Conservation (phyloP, 2,888 invertebrate genomes). For the Spodoptera picta region DNA sequence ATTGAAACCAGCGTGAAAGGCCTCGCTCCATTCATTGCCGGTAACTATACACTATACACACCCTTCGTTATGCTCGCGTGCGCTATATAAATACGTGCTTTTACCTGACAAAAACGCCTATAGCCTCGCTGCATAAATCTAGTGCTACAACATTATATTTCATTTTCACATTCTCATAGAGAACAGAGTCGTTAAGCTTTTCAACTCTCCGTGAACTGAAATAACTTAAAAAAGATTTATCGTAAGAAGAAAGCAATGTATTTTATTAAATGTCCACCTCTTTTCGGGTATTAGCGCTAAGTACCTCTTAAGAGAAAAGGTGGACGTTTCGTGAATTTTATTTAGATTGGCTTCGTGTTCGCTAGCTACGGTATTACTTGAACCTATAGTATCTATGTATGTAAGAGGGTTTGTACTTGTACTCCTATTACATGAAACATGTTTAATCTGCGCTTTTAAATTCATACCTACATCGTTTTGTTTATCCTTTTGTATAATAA, state of each 20-base stretch:
- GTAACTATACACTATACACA: slow-evolving; percentile 66
- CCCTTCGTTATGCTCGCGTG: slow-evolving; percentile 60
- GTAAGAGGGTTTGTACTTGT: slow-evolving; percentile 16
- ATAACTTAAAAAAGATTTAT: slow-evolving; percentile 50
- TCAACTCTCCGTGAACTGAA: slow-evolving; percentile 43
- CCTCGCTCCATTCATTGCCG: slow-evolving; percentile 74
- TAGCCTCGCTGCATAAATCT: slow-evolving; percentile 49
- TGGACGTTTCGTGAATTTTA: slow-evolving; percentile 45
- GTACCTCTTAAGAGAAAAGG: slow-evolving; percentile 49
- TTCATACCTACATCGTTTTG: too few relatives aligned
- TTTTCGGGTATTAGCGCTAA: slow-evolving; percentile 57
- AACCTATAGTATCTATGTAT: slow-evolving; percentile 25
- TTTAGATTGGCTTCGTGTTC: slow-evolving; percentile 36
- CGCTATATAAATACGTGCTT: slow-evolving; percentile 62
- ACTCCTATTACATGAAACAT: slow-evolving; percentile 26
- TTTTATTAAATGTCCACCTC: slow-evolving; percentile 56
- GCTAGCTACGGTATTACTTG: slow-evolving; percentile 22
- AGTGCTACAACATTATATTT: slow-evolving; percentile 38
- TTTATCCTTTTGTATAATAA: too few relatives aligned
- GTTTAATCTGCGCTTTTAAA: not conserved
- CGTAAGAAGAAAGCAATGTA: slow-evolving; percentile 42
- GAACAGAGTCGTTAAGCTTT: slow-evolving; percentile 39
- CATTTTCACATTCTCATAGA: slow-evolving; percentile 36
- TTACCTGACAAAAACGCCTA: slow-evolving; percentile 55
- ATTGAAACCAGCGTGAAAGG: slow-evolving; percentile 81